These are phyloP conservation scores for Colaptes auratus DNA, from an alignment of 2,113 vertebrate species.

Conservation along the genomic window DNA sequence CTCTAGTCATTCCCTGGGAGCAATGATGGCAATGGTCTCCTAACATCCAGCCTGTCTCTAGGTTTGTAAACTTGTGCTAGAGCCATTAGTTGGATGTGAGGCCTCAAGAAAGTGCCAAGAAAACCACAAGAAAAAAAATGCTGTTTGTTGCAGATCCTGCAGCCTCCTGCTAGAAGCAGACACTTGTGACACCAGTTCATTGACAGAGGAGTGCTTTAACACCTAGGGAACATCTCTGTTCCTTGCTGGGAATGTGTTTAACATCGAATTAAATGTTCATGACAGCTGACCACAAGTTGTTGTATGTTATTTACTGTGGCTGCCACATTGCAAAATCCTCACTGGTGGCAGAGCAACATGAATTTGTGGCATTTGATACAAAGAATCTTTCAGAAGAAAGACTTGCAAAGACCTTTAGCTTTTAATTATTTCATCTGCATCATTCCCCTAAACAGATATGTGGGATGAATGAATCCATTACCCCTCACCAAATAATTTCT, in stretches of 20 bases:
- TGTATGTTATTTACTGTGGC: conserved; percentile 74
- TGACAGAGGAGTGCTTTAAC: not conserved
- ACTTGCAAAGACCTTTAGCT: conserved; percentile 27
- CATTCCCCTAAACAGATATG: conserved; percentile 67
- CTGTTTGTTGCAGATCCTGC: not conserved
- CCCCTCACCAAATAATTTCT: conserved; percentile 63
- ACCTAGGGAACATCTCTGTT: conserved; percentile 42
- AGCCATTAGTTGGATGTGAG: not conserved
- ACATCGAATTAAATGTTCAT: conserved; percentile 75
- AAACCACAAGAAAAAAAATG: not conserved
- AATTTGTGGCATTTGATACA: conserved; percentile 72
- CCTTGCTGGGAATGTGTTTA: conserved; percentile 69
- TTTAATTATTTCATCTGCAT: conserved; percentile 73
- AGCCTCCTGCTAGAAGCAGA: not conserved
- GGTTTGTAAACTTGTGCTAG: not conserved
- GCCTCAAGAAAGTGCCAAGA: not conserved
- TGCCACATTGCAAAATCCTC: conserved; percentile 66
- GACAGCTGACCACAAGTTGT: conserved; percentile 76
- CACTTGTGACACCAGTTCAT: not conserved
- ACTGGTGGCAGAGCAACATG: conserved; percentile 51
- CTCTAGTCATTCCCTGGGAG: conserved; percentile 2
- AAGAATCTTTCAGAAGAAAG: conserved; percentile 73
- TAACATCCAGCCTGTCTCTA: not conserved
- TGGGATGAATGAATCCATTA: conserved; percentile 45
- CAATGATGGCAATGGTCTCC: not conserved